Evolutionary conservation across 2,888 invertebrate species (phyloP).

Genomic region (Chymomyza fuscimana): DNA sequence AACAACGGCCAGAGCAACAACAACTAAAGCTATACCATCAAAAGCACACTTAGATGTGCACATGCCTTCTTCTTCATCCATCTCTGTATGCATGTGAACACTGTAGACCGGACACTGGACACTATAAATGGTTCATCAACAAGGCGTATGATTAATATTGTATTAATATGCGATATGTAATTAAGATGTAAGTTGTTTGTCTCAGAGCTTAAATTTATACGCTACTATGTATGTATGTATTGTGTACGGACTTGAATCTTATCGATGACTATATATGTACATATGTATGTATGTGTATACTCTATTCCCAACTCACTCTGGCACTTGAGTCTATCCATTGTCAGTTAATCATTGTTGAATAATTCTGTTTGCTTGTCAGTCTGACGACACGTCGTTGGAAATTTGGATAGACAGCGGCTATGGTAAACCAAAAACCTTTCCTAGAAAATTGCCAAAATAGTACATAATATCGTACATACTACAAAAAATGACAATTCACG

Average conservation of each 20-base stretch:
- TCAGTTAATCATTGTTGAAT: neutral
- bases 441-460: neutral
- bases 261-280: neutral
- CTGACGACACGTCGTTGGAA: neutral
- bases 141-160: slow-evolving; percentile 74
- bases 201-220: slow-evolving; percentile 17
- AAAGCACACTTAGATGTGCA: slow-evolving; percentile 48
- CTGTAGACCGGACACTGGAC: too few species aligned
- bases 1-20: neutral
- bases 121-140: slow-evolving; percentile 55
- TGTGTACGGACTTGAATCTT: neutral
- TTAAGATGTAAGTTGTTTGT: slow-evolving; percentile 69
- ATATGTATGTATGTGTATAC: too few species aligned
- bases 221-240: slow-evolving; percentile 36
- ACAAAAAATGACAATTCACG: slow-evolving; percentile 62
- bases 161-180: slow-evolving; percentile 75
- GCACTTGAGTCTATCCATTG: neutral
- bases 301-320: neutral
- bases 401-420: neutral
- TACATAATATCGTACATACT: neutral
- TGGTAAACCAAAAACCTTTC: neutral
- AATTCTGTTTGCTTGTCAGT: too few species aligned
- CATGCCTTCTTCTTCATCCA: slow-evolving; percentile 5
- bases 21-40: slow-evolving; percentile 37
- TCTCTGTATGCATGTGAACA: neutral